Conservation (phyloP, 2,888 invertebrate species). For the Perizoma flavofasciatum region DNA sequence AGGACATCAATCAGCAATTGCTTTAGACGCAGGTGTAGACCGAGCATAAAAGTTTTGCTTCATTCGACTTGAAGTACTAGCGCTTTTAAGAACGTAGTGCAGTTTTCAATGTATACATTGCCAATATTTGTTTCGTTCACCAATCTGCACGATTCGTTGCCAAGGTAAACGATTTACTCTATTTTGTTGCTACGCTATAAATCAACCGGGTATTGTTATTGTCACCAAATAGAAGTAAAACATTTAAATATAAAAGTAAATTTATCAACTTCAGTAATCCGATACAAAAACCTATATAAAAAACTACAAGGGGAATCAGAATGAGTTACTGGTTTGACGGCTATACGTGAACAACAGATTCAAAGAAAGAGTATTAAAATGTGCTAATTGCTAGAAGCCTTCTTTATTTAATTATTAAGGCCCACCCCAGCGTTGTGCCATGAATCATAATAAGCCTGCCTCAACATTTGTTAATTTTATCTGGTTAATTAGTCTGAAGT, state of each 20-base stretch:
- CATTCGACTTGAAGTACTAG: neutral
- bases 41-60: neutral
- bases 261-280: too few species aligned
- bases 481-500: slow-evolving; percentile 31
- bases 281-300: too few species aligned
- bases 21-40: neutral
- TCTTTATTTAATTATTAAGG: slow-evolving; percentile 55
- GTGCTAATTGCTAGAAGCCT: slow-evolving; percentile 52
- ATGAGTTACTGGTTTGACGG: slow-evolving; percentile 12
- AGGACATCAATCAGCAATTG: too few species aligned
- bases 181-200: too few species aligned
- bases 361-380: slow-evolving; percentile 43
- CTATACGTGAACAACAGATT: slow-evolving; percentile 30
- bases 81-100: too few species aligned
- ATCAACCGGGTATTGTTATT: too few species aligned
- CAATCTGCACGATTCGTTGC: too few species aligned
- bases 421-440: slow-evolving; percentile 32
- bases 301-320: slow-evolving; percentile 4
- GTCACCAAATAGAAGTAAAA: too few species aligned
- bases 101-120: too few species aligned
- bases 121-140: too few species aligned
- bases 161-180: too few species aligned
- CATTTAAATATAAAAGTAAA: too few species aligned
- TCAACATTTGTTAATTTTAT: slow-evolving; percentile 36
- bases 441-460: slow-evolving; percentile 41